Evolutionary conservation across 2,113 vertebrate species (phyloP).

Genomic region (Gila orcuttii): DNA sequence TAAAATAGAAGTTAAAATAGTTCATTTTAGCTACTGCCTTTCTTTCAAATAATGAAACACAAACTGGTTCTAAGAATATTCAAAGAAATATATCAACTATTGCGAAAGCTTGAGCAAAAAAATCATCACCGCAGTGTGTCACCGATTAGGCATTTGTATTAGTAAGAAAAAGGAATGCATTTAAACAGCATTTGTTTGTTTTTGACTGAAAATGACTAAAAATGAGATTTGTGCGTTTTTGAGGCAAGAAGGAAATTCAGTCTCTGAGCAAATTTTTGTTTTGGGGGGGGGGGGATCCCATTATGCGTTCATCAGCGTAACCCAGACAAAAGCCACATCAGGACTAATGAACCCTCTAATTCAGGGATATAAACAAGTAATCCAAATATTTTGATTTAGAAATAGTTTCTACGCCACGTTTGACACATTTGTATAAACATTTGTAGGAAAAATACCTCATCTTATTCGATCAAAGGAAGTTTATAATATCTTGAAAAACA

Average conservation of each 20-base stretch:
- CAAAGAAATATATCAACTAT: neutral
- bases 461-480: neutral
- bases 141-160: neutral
- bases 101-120: neutral
- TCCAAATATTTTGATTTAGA: neutral
- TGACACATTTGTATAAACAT: neutral
- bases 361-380: neutral
- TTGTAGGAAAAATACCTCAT: neutral
- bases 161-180: neutral
- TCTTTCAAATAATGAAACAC: neutral
- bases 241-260: neutral
- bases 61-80: neutral
- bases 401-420: neutral
- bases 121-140: neutral
- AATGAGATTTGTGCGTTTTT: neutral
- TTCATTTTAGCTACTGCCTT: neutral
- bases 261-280: neutral
- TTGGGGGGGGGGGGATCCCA: neutral
- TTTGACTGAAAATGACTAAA: conserved; percentile 5
- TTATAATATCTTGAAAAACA: neutral
- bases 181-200: conserved; percentile 24
- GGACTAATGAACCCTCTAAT: conserved; percentile 2
- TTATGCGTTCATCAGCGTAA: neutral
- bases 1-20: neutral
- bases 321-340: conserved; percentile 15